A percentile compares a stretch with the other conserved stretches of the same genome.
Evolutionary conservation across 2,797 vertebrate genomes (phyloP).

Genomic region (Gila robusta): DNA sequence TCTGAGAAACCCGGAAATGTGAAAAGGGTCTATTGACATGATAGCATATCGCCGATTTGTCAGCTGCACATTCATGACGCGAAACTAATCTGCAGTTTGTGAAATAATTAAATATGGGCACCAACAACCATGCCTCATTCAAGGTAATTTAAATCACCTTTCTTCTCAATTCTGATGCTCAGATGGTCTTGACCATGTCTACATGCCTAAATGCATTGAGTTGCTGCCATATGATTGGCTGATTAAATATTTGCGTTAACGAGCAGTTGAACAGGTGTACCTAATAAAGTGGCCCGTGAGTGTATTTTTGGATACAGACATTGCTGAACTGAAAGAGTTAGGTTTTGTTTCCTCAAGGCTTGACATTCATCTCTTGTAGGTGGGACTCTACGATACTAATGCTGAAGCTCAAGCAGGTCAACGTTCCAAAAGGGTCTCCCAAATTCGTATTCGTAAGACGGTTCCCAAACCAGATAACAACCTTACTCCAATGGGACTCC

Average conservation of each 20-base stretch:
- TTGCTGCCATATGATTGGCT: too few species aligned
- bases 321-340: not conserved
- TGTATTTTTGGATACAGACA: not conserved
- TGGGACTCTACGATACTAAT: conserved; percentile 44
- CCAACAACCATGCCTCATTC: too few species aligned
- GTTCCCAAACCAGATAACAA: conserved; percentile 88
- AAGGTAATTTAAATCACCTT: not conserved
- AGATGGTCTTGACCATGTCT: too few species aligned
- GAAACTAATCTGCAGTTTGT: too few species aligned
- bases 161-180: not conserved
- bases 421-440: conserved; percentile 90
- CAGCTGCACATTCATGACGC: not conserved
- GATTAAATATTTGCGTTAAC: too few species aligned
- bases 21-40: not conserved
- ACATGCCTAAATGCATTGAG: too few species aligned
- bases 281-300: not conserved
- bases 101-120: too few species aligned
- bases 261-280: not conserved
- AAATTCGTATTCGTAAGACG: conserved; percentile 92
- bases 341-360: not conserved
- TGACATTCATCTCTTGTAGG: conserved; percentile 39
- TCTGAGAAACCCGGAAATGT: too few species aligned
- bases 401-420: conserved; percentile 67
- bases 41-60: not conserved
- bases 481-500: conserved; percentile 96